Evolutionary conservation across 2,113 vertebrate genomes (phyloP), one percentile per base, ranked within the genome.

Genomic region (Xiphophorus maculatus): DNA sequence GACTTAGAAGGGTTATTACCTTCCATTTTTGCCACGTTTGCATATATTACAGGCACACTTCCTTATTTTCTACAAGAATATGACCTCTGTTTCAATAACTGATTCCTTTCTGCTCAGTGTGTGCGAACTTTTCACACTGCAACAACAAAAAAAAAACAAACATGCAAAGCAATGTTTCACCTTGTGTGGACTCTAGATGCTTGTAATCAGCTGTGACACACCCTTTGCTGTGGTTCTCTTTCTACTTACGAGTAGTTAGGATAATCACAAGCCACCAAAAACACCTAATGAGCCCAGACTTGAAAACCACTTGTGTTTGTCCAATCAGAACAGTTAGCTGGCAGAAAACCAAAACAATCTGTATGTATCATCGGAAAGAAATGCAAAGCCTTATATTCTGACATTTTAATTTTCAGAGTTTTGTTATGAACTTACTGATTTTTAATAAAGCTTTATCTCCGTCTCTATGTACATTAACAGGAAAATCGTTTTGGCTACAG

Each of bases 181-280:
- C 63, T 73, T 74, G 66, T 81, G n/a, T 33, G 14, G n/a, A 76
- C 79, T 72, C 69, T 81, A 74, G 66, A 85, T 79, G 74, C 60
- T 74, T 19, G 32, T 68, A 81, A 89, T 81, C 76, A 82, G 69
- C 76, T 5, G 12, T 72, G 71, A 72, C 81, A 76, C 60, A 9
- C 69, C 81, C 72, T 72, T 54, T 30, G 30, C 64, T 72, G 77
- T 54, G 63, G 42, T 60, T 75, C 65, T 73, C 63, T 40, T 81
- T 30, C 66, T 63, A 65, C 61, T 82, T 58, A 60, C 12, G 66
- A 74, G 71, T 63, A 73, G 74, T 83, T 81, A 67, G 72, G 68
- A 79, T 82, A 54, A 79, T 64, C 75, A 30, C 7, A 3, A 83
- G 67, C 71, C 68, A 73, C 80, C 67, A 71, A 74, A 54, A 85